Conservation (phyloP, 2,888 invertebrate genomes). For the Drosophila hamatofila region DNA sequence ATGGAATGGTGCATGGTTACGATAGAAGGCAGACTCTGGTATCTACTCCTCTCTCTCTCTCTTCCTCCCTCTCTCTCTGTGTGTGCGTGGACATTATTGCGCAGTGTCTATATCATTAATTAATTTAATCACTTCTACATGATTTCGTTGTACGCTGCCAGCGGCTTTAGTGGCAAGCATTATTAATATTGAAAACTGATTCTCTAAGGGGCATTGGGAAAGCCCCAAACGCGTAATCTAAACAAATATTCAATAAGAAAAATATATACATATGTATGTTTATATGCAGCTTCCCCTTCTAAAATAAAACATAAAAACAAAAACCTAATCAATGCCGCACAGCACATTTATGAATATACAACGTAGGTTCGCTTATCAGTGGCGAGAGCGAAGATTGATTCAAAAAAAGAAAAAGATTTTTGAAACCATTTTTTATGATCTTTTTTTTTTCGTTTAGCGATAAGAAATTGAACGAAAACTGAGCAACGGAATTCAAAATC, state of each 20-base stretch:
- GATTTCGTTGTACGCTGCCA: constrained; percentile 65
- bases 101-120: constrained; percentile 84
- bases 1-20: constrained; percentile 28
- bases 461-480: constrained; percentile 36
- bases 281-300: background rate
- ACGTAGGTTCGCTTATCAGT: constrained; percentile 41
- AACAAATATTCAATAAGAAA: constrained; percentile 19
- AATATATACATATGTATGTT: background rate
- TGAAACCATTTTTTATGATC: constrained; percentile 19
- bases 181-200: constrained; percentile 60
- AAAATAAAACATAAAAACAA: background rate
- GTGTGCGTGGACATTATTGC: constrained; percentile 82
- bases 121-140: constrained; percentile 84
- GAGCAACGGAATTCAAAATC: constrained; percentile 31
- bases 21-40: constrained; percentile 31
- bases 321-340: constrained; percentile 19
- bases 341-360: constrained; percentile 23
- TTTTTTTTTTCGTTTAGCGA: constrained; percentile 20
- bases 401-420: constrained; percentile 4
- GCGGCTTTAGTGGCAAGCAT: constrained; percentile 45
- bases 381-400: constrained; percentile 31
- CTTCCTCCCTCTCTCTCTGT: background rate
- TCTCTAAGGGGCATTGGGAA: constrained; percentile 33
- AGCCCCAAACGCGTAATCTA: constrained; percentile 37
- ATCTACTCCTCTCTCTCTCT: background rate